Evolutionary conservation across 2,113 vertebrate species (phyloP).

Genomic region (Laticauda colubrina): DNA sequence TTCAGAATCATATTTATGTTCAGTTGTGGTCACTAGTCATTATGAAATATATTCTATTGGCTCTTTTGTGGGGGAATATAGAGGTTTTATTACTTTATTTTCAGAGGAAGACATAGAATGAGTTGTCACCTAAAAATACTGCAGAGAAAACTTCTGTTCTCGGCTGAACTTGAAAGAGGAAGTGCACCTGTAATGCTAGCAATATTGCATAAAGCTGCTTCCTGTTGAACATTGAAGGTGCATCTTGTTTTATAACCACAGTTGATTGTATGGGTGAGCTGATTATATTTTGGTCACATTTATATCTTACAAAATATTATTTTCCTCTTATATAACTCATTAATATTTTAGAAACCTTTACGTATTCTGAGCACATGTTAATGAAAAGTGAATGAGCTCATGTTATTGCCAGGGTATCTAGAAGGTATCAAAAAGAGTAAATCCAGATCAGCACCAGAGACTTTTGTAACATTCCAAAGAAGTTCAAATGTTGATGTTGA

Average conservation of each 20-base stretch:
- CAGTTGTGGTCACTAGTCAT: background rate
- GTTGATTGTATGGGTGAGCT: constrained; percentile 50
- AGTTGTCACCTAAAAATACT: background rate
- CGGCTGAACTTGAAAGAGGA: background rate
- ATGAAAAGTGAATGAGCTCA: background rate
- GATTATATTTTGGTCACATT: constrained; percentile 21
- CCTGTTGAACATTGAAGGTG: background rate
- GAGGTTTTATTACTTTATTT: background rate
- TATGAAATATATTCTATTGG: background rate
- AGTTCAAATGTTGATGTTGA: background rate
- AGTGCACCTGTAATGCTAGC: background rate
- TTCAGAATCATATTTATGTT: background rate
- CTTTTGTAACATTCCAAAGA: background rate
- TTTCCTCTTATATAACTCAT: background rate
- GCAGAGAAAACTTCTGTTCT: background rate
- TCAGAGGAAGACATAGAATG: constrained; percentile 3
- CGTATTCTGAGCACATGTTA: background rate
- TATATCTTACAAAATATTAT: background rate
- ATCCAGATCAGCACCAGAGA: background rate
- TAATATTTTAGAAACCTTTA: background rate
- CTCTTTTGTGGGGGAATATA: background rate
- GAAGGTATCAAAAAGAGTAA: background rate
- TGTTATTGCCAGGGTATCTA: background rate
- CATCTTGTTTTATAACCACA: constrained; percentile 35
- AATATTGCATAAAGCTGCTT: background rate